Percentiles rank a stretch among this genome's conserved stretches.
phyloP scores from a whole-genome alignment of 2,113 vertebrate genomes.

The Dendropsophus ebraccatus region DNA sequence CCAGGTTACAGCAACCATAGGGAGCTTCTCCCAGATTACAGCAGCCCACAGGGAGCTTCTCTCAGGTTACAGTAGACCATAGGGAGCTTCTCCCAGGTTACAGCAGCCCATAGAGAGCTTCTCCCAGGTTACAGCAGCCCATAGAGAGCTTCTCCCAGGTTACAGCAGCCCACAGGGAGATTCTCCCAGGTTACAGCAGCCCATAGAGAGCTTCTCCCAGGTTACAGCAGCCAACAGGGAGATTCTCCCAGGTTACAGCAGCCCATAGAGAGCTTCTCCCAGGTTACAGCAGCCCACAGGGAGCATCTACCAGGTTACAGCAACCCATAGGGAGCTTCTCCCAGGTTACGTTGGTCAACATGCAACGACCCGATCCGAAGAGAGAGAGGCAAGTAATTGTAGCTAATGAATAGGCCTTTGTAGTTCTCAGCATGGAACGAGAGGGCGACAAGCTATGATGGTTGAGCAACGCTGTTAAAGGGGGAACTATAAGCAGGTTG shows the following conservation, averaged over 20 bases:
- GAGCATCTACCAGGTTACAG: not conserved
- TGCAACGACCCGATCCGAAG: too few species aligned
- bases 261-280: not conserved
- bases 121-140: too few species aligned
- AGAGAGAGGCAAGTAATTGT: too few species aligned
- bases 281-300: not conserved
- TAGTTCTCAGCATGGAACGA: too few species aligned
- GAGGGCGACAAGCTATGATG: too few species aligned
- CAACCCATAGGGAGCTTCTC: not conserved
- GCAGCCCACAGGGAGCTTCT: not conserved
- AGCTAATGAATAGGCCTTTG: too few species aligned
- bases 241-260: not conserved
- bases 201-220: not conserved
- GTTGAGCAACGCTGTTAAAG: too few species aligned
- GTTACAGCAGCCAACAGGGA: not conserved
- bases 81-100: not conserved
- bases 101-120: not conserved
- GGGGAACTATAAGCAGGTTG: too few species aligned
- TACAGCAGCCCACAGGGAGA: too few species aligned
- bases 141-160: not conserved
- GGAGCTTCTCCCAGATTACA: too few species aligned
- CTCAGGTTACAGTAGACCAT: too few species aligned
- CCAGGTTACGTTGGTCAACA: not conserved
- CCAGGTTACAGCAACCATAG: too few species aligned
- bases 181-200: not conserved